Conservation (phyloP, 1,140 invertebrate genomes). For the Pectinophora gossypiella region DNA sequence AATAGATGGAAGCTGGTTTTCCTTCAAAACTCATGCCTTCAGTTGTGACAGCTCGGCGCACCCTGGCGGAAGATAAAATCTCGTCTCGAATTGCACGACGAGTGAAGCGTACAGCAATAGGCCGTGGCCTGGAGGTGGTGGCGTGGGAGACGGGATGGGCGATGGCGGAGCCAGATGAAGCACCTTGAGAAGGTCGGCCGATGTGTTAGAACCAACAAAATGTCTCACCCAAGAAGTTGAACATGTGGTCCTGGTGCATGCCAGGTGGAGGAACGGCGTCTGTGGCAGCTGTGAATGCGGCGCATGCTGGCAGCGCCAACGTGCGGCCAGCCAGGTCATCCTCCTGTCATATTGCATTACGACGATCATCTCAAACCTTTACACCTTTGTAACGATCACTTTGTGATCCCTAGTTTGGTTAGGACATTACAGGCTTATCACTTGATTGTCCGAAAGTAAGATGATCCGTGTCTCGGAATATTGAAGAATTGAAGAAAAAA, state of each 20-base stretch:
- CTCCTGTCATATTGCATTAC: not conserved
- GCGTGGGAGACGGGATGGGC: no score
- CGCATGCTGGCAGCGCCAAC: conserved; percentile 39
- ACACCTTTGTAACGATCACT: no score
- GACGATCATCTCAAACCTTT: not conserved
- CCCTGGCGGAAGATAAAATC: conserved; percentile 1
- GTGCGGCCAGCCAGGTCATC: conserved; percentile 45
- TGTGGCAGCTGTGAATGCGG: conserved; percentile 44
- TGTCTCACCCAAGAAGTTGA: conserved; percentile 44
- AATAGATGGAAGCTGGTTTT: not conserved
- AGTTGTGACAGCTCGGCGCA: conserved; percentile 2
- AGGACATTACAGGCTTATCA: no score
- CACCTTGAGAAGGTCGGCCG: no score
- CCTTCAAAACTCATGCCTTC: conserved; percentile 1
- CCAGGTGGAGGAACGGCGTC: conserved; percentile 46
- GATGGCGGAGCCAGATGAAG: no score
- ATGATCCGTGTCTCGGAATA: no score
- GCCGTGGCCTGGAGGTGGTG: conserved; percentile 2
- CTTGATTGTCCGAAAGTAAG: no score
- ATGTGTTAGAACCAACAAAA: no score
- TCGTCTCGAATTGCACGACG: conserved; percentile 4
- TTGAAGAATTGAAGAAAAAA: no score
- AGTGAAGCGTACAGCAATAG: conserved; percentile 4
- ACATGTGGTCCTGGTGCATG: conserved; percentile 64
- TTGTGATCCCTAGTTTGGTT: no score